Base-by-base conservation (phyloP, 2,888 invertebrate genomes). In the Silvanus unidentatus region DNA sequence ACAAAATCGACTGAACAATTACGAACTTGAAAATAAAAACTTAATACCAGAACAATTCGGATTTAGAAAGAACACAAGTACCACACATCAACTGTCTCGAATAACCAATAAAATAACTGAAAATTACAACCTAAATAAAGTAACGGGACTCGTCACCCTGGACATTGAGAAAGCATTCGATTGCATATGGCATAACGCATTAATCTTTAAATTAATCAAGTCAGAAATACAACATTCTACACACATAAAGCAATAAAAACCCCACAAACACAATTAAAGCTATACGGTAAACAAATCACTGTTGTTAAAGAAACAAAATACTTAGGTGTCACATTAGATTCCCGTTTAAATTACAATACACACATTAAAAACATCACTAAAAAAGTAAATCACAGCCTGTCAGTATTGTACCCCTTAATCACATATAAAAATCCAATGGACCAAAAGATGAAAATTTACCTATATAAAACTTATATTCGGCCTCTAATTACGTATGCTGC, bases 161-260 rank as follows among this genome's bases (percentile, higher is more conserved):
- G 32, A 32, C 13, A 32, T 32, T 8, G 32, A 32, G n/a, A 32
- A 32, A 9, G 32, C 32, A 5, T 32, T 32, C 32, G 32, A 32
- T n/a, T 12, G 5, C 3, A n/a, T 32, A 3, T 32, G 32, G 32
- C 32, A 32, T 5, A 5, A 41, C 4, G 41, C 13, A 2, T 34
- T 41, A 3, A 14, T 41, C 5, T 32, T 8, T n/a, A 32, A 32
- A 32, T 12, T 32, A 12, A 32, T 12, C n/a, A n/a, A n/a, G n/a
- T n/a, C n/a, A n/a, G n/a, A n/a, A 35, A 1, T 44, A 48, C 0
- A 45, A 40, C n/a, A n/a, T n/a, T n/a, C 39, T 12, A 16, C 39
- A 48, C 14, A 11, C 48, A 1, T 44, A 53, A 39, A 27, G 45
- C 11, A 44, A 53, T 27, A 1, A 55, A 54, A 43, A 48, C 53